Evolutionary conservation across 2,113 vertebrate species (phyloP), one percentile per base, ranked within the genome.

Genomic region (Onychostoma macrolepis): DNA sequence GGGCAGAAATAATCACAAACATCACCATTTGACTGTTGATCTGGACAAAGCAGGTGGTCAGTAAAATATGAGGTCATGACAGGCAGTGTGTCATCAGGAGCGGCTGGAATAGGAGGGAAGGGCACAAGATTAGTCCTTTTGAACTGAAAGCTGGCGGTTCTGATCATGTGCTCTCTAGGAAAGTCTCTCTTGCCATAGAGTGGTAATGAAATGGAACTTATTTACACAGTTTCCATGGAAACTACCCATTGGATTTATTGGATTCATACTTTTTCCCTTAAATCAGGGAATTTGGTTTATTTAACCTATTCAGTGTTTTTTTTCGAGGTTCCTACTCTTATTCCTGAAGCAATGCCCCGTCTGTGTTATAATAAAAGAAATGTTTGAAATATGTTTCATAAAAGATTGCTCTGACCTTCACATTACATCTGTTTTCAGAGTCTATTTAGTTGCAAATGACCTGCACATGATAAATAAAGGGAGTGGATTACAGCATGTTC

Each of bases 181-280:
- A 87, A 67, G 83, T 83, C 86, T 82, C 83, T 85, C 83, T 83
- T 78, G 84, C 88, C 58, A 74, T 3, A 50, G 56, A 76, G 53
- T 24, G 78, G 65, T 87, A 87, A 89, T 87, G 85, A 77, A 87
- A 85, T 85, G 77, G 75, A 89, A 85, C 78, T 30, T 89, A 80
- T 89, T 89, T 89, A 80, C 61, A 83, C 53, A 50, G 81, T 86
- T 83, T 84, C 88, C 81, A 67, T 80, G 80, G 88, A 72, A 88
- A 88, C 78, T 33, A 41, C 71, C 48, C 75, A 75, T 36, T 65
- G 53, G 50, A 41, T 87, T 86, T 78, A 17, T 84, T 89, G 38
- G 30, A 86, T 65, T 74, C 61, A 81, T 50, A 43, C 30, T 72
- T 56, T 53, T 86, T 80, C 53, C 78, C 36, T 58, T 81, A 86